These are phyloP conservation scores for Dicycla oo DNA, from an alignment of 2,888 invertebrate species.

Conservation along the genomic window DNA sequence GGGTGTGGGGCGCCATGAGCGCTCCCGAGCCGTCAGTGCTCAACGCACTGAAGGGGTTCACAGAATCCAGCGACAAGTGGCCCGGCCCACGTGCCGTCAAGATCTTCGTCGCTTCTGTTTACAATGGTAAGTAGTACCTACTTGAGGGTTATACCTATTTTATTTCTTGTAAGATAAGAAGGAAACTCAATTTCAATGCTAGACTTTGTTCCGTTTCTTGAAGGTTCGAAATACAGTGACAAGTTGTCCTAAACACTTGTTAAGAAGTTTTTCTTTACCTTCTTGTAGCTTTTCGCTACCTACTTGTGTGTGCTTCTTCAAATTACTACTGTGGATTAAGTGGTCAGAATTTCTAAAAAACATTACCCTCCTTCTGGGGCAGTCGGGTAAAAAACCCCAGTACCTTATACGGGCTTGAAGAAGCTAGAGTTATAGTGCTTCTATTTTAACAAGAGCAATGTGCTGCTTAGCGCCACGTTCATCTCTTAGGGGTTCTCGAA, in stretches of 20 bases:
- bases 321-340: neutral
- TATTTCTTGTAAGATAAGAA: neutral
- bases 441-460: neutral
- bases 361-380: too few species aligned
- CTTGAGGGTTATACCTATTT: neutral
- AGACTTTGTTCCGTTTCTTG: too few species aligned
- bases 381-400: too few species aligned
- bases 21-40: slow-evolving; percentile 89
- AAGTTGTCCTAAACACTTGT: neutral
- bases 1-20: slow-evolving; percentile 82
- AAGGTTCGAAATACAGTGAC: neutral
- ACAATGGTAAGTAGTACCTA: slow-evolving; percentile 83
- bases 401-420: too few species aligned
- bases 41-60: slow-evolving; percentile 86
- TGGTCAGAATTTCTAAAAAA: too few species aligned
- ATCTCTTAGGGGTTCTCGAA: too few species aligned
- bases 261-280: neutral
- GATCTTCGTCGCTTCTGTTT: slow-evolving; percentile 90
- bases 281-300: neutral
- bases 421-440: too few species aligned
- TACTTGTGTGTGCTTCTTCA: neutral
- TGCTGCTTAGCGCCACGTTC: neutral
- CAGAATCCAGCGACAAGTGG: slow-evolving; percentile 85
- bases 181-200: neutral
- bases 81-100: slow-evolving; percentile 91